Percentiles rank a stretch among this genome's conserved stretches.
Evolutionary conservation across 2,888 invertebrate genomes (phyloP).

Genomic region (Gibbula magus): DNA sequence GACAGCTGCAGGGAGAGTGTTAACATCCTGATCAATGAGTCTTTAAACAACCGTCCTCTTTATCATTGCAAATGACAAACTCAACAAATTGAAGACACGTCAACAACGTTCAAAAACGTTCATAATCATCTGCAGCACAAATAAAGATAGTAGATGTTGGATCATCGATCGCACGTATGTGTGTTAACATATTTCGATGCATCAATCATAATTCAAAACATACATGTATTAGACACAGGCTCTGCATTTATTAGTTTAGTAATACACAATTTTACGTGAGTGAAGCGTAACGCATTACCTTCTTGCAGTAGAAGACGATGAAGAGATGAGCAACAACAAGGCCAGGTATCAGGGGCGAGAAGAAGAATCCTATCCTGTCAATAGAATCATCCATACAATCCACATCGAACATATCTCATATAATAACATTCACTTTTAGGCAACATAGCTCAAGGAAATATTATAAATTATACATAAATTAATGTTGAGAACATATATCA

Average conservation of each 20-base stretch:
- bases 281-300: slow-evolving; percentile 51
- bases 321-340: slow-evolving; percentile 84
- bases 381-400: not conserved
- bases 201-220: not conserved
- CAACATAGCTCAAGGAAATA: too few species aligned
- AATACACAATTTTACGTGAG: not conserved
- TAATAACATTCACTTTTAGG: too few species aligned
- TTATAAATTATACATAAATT: too few species aligned
- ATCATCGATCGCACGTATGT: too few species aligned
- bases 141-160: too few species aligned
- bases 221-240: not conserved
- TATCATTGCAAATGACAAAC: not conserved
- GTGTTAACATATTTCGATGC: not conserved
- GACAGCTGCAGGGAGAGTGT: slow-evolving; percentile 58
- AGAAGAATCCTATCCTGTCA: slow-evolving; percentile 84
- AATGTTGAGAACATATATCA: too few species aligned
- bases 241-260: not conserved
- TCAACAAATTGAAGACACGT: too few species aligned
- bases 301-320: slow-evolving; percentile 87
- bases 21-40: not conserved
- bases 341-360: slow-evolving; percentile 86
- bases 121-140: too few species aligned
- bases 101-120: too few species aligned
- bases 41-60: not conserved
- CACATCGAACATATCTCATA: not conserved